Base-by-base conservation (phyloP, 2,113 vertebrate species). In the Rattus rattus region DNA sequence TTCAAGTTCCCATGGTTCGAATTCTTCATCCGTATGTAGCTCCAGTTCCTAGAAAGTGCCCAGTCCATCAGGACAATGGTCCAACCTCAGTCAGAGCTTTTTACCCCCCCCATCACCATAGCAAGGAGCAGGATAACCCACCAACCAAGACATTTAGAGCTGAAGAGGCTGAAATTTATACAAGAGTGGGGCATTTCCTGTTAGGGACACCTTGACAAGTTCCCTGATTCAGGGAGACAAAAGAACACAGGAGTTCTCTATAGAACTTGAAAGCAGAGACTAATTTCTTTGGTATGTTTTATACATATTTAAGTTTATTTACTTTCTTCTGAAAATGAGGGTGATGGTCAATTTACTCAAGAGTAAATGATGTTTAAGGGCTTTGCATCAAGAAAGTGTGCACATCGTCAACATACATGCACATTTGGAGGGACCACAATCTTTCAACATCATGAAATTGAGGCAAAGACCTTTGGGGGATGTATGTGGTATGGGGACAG, bases 351-450 rank as follows among this genome's bases (percentile, higher is more conserved):
- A 9, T 4, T 86, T 13, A 36, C 49, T 36, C 33, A 86, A 67
- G 84, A 14, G 2, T 59, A 72, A 17, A 24, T 88, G 16, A 2
- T 52, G 20, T 8, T 2, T 4, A 56, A 47, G 81, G 17, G 10
- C 49, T 92, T 52, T 47, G 49, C 36, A 8, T 2, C 10, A 10
- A 26, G 43, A 7, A 5, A 6, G 20, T 28, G 7, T 84, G 2
- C 65, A 7, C 4, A 33, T n/a, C 24, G 3, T 30, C 30, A 11
- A 0, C 20, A 28, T 2, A 1, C 0, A 0, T 1, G 3, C 30
- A 30, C 1, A 22, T 75, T 20, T 6, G 2, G n/a, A 63, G 76
- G n/a, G 0, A 1, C 54, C 10, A 1, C 0, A 2, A 16, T 0
- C 43, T 39, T 26, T 36, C 1, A 33, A 3, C 9, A 1, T 24